These are phyloP conservation scores for Drosophila oshimai DNA, from an alignment of 1,140 invertebrate genomes.

Conservation along the genomic window DNA sequence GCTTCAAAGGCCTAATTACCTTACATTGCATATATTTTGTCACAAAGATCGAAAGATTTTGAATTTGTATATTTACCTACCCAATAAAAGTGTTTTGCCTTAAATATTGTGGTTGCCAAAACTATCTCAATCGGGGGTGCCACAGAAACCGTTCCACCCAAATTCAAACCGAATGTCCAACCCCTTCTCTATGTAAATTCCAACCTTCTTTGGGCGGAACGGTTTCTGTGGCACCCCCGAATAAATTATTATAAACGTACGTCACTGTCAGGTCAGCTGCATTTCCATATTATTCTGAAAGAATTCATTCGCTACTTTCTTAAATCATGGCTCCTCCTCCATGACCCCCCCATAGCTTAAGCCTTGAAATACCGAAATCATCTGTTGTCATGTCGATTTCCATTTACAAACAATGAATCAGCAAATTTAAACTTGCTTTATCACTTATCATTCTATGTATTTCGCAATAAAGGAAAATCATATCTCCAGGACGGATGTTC, in stretches of 20 bases:
- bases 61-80: slow-evolving; percentile 9
- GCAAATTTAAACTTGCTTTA: slow-evolving; percentile 1
- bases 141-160: too few species aligned
- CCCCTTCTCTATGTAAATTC: too few species aligned
- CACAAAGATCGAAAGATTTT: neutral
- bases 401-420: slow-evolving; percentile 19
- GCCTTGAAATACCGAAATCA: neutral
- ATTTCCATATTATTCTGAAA: neutral
- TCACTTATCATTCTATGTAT: slow-evolving; percentile 1
- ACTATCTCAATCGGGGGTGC: too few species aligned
- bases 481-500: slow-evolving; percentile 7
- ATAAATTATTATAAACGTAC: neutral
- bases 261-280: neutral
- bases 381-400: slow-evolving; percentile 4
- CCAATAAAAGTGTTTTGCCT: slow-evolving; percentile 22
- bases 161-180: too few species aligned
- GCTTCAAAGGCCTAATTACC: slow-evolving; percentile 40
- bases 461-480: neutral
- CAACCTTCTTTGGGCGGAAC: too few species aligned
- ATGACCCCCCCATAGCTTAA: slow-evolving; percentile 18
- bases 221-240: too few species aligned
- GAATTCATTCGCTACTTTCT: neutral
- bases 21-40: neutral
- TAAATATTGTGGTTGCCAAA: neutral
- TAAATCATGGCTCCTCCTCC: neutral